phyloP scores from a whole-genome alignment of 2,113 vertebrate species.

The Dinomys branickii region DNA sequence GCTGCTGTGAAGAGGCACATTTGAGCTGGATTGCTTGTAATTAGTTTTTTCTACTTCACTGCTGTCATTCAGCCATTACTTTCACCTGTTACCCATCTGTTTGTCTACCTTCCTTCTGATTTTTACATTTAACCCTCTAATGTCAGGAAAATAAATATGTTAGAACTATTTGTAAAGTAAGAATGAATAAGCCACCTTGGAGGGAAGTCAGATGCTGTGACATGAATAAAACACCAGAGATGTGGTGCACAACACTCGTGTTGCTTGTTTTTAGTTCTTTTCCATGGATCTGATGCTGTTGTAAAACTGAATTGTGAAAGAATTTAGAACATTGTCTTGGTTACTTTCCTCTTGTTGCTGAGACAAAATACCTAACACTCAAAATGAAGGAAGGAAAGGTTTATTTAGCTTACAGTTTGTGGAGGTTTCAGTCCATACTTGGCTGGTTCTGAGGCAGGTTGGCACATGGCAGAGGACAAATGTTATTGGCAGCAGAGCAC shows the following conservation, averaged over 20 bases:
- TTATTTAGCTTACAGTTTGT: too few species aligned
- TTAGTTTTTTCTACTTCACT: not conserved
- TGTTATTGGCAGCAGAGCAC: too few species aligned
- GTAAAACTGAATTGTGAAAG: not conserved
- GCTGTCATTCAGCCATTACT: not conserved
- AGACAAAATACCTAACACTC: too few species aligned
- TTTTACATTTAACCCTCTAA: not conserved
- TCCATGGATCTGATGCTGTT: not conserved
- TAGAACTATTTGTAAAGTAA: not conserved
- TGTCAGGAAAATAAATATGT: not conserved
- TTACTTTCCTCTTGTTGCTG: too few species aligned
- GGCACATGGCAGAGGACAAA: too few species aligned
- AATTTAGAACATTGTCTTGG: too few species aligned
- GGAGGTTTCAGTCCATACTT: too few species aligned
- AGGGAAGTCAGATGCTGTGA: too few species aligned
- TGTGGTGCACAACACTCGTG: rapidly evolving
- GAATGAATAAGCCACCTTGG: not conserved
- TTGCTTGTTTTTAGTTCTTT: not conserved
- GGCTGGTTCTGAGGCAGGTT: too few species aligned
- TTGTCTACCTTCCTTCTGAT: not conserved
- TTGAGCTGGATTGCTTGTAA: not conserved
- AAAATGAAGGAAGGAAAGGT: too few species aligned
- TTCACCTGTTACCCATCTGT: not conserved
- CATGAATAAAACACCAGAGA: not conserved
- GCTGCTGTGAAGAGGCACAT: not conserved